These are phyloP conservation scores for Gobiocypris rarus DNA, from an alignment of 2,113 vertebrate species.

Conservation along the genomic window DNA sequence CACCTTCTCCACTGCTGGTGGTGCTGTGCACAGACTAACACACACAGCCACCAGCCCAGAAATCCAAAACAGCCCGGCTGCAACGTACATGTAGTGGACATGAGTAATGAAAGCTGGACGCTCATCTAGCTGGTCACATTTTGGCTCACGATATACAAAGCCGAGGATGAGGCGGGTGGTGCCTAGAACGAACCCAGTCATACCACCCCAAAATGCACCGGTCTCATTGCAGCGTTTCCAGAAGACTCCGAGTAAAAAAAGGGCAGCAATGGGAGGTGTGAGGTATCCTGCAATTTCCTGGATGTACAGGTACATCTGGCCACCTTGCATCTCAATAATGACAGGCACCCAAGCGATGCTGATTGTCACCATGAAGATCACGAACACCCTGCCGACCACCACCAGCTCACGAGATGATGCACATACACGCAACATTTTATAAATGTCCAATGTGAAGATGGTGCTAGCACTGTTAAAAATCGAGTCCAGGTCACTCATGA, in stretches of 20 bases:
- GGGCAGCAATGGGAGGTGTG: conserved; percentile 92
- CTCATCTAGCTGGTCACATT: conserved; percentile 87
- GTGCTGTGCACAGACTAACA: conserved; percentile 90
- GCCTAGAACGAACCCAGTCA: conserved; percentile 90
- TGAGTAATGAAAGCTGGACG: conserved; percentile 86
- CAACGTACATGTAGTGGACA: conserved; percentile 97
- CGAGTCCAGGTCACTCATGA: conserved; percentile 98
- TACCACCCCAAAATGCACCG: conserved; percentile 93
- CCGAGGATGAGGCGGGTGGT: conserved; percentile 84
- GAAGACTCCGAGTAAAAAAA: conserved; percentile 94
- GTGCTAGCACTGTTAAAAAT: conserved; percentile 99
- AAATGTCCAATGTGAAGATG: conserved; percentile 97
- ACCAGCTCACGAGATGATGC: conserved; percentile 90
- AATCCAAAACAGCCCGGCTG: conserved; percentile 91
- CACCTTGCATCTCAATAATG: conserved; percentile 98
- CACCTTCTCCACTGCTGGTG: conserved; percentile 85
- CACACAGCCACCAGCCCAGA: conserved; percentile 85
- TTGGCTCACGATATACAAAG: conserved; percentile 90
- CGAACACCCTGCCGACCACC: conserved; percentile 90
- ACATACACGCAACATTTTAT: conserved; percentile 83
- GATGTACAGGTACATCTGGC: conserved; percentile 98
- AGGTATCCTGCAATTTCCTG: conserved; percentile 97
- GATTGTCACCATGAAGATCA: conserved; percentile 92
- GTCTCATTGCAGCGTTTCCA: conserved; percentile 96
- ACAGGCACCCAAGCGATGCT: conserved; percentile 98